Evolutionary conservation across 2,797 vertebrate genomes (phyloP).

Genomic region (Brachymystax lenok): DNA sequence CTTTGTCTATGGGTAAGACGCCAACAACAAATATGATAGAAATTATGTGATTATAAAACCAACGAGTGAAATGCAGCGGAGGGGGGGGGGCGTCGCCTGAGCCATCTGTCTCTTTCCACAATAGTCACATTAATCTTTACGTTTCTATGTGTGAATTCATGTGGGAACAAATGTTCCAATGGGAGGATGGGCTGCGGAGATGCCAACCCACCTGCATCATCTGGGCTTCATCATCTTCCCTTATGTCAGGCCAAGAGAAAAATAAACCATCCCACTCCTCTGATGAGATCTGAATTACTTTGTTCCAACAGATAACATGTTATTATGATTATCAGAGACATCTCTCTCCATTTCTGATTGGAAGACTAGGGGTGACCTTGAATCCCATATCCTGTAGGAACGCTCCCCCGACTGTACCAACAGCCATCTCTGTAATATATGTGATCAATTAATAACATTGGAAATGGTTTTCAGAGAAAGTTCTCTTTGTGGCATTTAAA

Average conservation of each 20-base stretch:
- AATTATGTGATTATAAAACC: slow-evolving; percentile 54
- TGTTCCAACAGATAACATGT: slow-evolving; percentile 64
- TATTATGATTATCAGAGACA: slow-evolving; percentile 69
- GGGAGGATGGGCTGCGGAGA: slow-evolving; percentile 46
- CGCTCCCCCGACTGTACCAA: background rate
- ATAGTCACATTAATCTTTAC: slow-evolving; percentile 60
- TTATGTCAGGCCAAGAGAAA: slow-evolving; percentile 47
- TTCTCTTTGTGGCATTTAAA: slow-evolving; percentile 33
- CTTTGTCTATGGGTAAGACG: slow-evolving; percentile 32
- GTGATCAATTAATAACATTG: slow-evolving; percentile 35
- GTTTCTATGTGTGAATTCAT: slow-evolving; percentile 56
- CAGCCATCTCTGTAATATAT: slow-evolving; percentile 31
- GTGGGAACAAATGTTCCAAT: slow-evolving; percentile 47
- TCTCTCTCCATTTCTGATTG: slow-evolving; percentile 57
- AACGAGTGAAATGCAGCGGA: slow-evolving; percentile 35
- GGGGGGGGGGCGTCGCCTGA: slow-evolving; percentile 15
- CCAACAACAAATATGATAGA: slow-evolving; percentile 51
- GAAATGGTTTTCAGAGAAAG: slow-evolving; percentile 22
- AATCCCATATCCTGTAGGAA: slow-evolving; percentile 23
- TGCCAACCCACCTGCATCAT: slow-evolving; percentile 44
- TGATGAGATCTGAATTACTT: slow-evolving; percentile 73
- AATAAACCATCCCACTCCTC: slow-evolving; percentile 44
- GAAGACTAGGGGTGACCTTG: slow-evolving; percentile 64
- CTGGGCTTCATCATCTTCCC: slow-evolving; percentile 26
- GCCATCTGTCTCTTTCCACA: slow-evolving; percentile 48